Conservation (phyloP, 2,797 vertebrate species). For the Betta splendens region DNA sequence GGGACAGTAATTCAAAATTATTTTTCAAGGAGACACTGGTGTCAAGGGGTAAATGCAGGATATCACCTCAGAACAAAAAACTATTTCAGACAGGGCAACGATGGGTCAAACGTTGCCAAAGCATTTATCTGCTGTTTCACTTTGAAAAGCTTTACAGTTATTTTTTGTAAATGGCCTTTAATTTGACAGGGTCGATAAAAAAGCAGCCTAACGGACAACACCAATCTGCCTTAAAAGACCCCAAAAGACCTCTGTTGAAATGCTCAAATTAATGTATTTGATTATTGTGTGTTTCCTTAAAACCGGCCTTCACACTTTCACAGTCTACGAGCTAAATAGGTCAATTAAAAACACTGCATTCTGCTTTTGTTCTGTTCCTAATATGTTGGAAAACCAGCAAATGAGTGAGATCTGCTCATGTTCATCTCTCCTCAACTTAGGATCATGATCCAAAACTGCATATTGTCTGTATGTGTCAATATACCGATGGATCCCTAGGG, state of each 20-base stretch:
- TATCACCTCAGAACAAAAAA: conserved; percentile 25
- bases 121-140: conserved; percentile 35
- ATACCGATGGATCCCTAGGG: too few relatives aligned
- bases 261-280: too few relatives aligned
- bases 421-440: too few relatives aligned
- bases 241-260: conserved; percentile 16
- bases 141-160: conserved; percentile 28
- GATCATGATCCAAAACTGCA: too few relatives aligned
- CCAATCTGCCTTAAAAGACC: conserved; percentile 19
- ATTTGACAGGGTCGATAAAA: conserved; percentile 22
- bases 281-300: too few relatives aligned
- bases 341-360: too few relatives aligned
- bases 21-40: conserved; percentile 34
- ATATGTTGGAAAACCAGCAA: too few relatives aligned
- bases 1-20: conserved; percentile 31
- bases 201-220: conserved; percentile 15
- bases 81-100: neutral
- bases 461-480: too few relatives aligned
- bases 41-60: conserved; percentile 28
- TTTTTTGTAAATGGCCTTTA: conserved; percentile 29
- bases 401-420: too few relatives aligned
- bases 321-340: too few relatives aligned
- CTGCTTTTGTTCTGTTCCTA: conserved; percentile 1
- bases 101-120: conserved; percentile 6
- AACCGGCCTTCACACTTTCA: too few relatives aligned